These are phyloP conservation scores for Merluccius polli DNA, from an alignment of 2,797 vertebrate genomes.

Conservation along the genomic window DNA sequence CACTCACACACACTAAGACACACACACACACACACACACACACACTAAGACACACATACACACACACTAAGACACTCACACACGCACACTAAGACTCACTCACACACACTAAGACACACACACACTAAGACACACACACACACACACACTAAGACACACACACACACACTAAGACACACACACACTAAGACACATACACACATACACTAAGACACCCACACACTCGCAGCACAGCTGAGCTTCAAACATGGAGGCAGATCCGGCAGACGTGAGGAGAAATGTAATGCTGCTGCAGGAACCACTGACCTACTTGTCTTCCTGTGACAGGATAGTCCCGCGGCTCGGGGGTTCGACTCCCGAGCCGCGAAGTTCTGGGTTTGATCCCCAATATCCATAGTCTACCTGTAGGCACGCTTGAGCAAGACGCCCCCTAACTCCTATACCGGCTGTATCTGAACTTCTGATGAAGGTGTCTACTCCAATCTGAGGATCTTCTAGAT, in stretches of 20 bases:
- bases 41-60: no score
- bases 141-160: background rate
- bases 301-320: background rate
- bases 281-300: background rate
- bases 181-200: background rate
- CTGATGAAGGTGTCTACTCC: background rate
- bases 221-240: background rate
- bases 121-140: background rate
- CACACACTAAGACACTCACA: no score
- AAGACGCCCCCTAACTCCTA: background rate
- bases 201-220: background rate
- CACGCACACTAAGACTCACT: no score
- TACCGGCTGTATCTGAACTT: background rate
- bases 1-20: background rate
- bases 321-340: background rate
- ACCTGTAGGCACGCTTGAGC: background rate
- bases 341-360: background rate
- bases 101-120: background rate
- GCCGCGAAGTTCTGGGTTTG: background rate
- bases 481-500: background rate
- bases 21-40: background rate
- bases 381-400: background rate
- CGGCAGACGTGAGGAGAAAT: background rate
- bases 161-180: background rate
- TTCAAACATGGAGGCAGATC: background rate